Base-by-base conservation (phyloP, 92 coral and sea anemone genomes). In the Ricordea florida region DNA sequence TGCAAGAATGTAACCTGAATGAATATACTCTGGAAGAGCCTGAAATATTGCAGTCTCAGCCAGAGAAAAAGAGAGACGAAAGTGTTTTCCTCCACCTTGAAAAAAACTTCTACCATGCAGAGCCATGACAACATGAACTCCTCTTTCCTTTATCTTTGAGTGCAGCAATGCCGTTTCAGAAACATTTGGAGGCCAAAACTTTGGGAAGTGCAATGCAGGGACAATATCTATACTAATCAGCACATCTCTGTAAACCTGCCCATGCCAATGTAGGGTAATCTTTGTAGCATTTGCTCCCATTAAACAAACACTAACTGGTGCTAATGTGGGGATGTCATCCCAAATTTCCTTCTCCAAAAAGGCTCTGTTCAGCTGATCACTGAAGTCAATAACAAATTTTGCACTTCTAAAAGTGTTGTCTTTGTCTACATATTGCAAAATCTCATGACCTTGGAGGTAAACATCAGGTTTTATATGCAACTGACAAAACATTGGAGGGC, bases 401-500 rank as follows among this genome's bases (percentile, higher is more conserved):
- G 74, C 32, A 48, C 58, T 66, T 23, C 74, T 48, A 10, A 66
- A 66, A 66, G 45, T 66, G 45, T 66, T 48, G 11, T 66, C 45
- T 66, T 66, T 22, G 44, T 66, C 74, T 18, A 48, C 10, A 8
- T 66, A 66, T 33, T 48, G 59, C 35, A 66, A 13, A 47, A 66
- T 21, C 9, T 48, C 32, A 7, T 47, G 32, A 66, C n/a, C 59
- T 31, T 28, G 13, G 9, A 66, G 59, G 74, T 46, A 17, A 18
- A 66, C 10, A 18, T 66, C 74, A 48, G 60, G 74, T 47, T 66
- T 66, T 21, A 66, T 0, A 1, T 66, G 60, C 32, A 66, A 21
- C 10, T 48, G 74, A 32, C 74, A 66, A 66, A 66, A 66, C 74
- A 66, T 47, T 20, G 74, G 45, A 14, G 74, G 74, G 9, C 74